Evolutionary conservation across 2,888 invertebrate species (phyloP), one percentile per base, ranked within the genome.

Genomic region (Harmothoe impar): DNA sequence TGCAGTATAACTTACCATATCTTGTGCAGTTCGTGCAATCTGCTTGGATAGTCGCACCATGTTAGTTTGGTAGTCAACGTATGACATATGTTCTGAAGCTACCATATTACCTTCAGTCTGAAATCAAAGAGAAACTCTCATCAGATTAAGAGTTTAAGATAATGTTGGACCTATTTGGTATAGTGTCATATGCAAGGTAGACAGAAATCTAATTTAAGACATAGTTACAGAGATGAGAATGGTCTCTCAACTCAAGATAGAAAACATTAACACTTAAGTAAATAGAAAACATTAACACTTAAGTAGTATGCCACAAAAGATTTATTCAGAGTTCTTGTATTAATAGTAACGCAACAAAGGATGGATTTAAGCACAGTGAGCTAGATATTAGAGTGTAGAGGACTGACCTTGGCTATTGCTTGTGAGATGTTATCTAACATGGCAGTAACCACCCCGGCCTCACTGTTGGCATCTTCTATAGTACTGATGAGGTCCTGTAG

Each of bases 41-140:
- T 99, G 98, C 96, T 99, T 99, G 35, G 98, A 98, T 85, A 97
- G 97, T 92, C 97, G 98, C 43, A 99, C 98, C 99, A 99, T 99
- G 92, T 98, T 97, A 0, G 99, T 99, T 96, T 99, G 99, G 95
- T 98, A 99, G 96, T 99, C 99, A 1, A 99, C 99, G 96, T 98
- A 99, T 0, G 96, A 95, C 54, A 94, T 91, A 68, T 85, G 84
- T 7, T 89, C 89, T 86, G 52, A 62, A 0, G 81, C 62, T 29
- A 85, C 31, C 20, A 86, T 31, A 17, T 85, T 52, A 23, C 91
- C 93, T 91, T 95, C 95, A 78, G 94, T 94, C 95, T 95, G 94
- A 3, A 93, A 93, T 78, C 86, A 68, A 62, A 12, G 56, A 78
- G 52, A 90, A 77, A n/a, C 25, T 68, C 15, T 51, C 12, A 51